Evolutionary conservation across 2,797 vertebrate species (phyloP), one percentile per base, ranked within the genome.

Genomic region (Rhodeus uyekii): DNA sequence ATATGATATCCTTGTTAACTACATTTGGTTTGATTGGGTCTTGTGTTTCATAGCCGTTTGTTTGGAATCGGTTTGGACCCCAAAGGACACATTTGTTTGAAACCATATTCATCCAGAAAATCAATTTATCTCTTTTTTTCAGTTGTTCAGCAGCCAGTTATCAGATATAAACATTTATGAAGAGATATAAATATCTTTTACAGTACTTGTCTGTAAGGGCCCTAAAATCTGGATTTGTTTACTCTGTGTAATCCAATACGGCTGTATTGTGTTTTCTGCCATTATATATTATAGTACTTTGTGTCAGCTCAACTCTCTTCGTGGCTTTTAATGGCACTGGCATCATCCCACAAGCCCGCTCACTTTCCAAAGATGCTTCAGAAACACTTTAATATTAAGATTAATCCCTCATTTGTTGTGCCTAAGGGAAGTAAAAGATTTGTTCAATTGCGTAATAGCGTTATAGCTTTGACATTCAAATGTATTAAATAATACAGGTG

Each of bases 321-420:
- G 14, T 29, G 34, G 46, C 18, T 10, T 68, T 68, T 78, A 67
- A 67, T 68, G 46, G 63, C 36, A 38, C 34, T 36, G 48, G 27
- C 24, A 19, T 5, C 18, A 58, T 68, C 36, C 48, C 46, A 68
- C 24, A 58, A 69, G 19, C 64, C 48, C 50, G 60, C 50, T 71
- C 50, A 58, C 14, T 83, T 79, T 74, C 38, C 58, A 74, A 72
- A 69, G 44, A 78, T 76, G 50, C 22, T 55, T 79, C 58, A 67
- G 58, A 74, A 42, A 83, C 19, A 76, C 13, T 55, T 46, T 58
- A 74, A 83, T 65, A 64, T 69, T 77, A 76, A 64, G 82, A 83
- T 81, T 53, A 74, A 77, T 67, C 22, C 18, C 8, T 44, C 36
- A 44, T 68, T 58, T 77, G 61, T 50, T 80, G 53, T 61, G 72